Evolutionary conservation across 2,888 invertebrate genomes (phyloP), one percentile per base, ranked within the genome.

Genomic region (Aphodius sticticus): DNA sequence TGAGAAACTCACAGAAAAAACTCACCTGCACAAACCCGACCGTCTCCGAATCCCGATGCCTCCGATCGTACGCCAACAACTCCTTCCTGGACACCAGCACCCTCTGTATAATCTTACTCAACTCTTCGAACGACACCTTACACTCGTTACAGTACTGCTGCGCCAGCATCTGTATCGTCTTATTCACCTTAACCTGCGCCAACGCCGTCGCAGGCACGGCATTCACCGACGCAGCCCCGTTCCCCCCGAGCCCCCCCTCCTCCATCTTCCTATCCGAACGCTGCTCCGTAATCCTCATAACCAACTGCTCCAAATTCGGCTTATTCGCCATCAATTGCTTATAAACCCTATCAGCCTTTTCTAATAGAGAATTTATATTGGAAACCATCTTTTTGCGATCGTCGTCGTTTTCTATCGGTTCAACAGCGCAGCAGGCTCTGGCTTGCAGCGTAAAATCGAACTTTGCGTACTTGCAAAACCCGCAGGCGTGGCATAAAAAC

Each of bases 391-490:
- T 98, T 88, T 97, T 97, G 3, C 99, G 92, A 88, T 99, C 99
- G 84, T 99, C 98, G 86, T 99, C 99, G 84, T 95, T 97, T 89
- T 99, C 98, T 26, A 99, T 98, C 12, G 97, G 97, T 90, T 99
- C 99, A 0, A 99, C 98, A 16, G 98, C 98, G 89, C 97, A 99
- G 87, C 97, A 98, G 0, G 97, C 96, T 26, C 96, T 94, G 6
- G 96, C 97, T 6, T 95, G 95, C 80, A 99, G 91, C 9, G 96
- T 96, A 90, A 98, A 97, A 90, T 99, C 99, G 89, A 99, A 99
- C 90, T 99, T 98, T 69, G 99, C 99, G 90, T 99, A 99, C 90
- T 99, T 99, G 91, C 99, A 99, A 91, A 98, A 99, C 0, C 99
- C 99, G 89, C 99, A 99, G 5, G 98, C 96, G 89, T 99, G 99